Conservation (phyloP, 2,888 invertebrate genomes). For the Tetheella fluctuosa region DNA sequence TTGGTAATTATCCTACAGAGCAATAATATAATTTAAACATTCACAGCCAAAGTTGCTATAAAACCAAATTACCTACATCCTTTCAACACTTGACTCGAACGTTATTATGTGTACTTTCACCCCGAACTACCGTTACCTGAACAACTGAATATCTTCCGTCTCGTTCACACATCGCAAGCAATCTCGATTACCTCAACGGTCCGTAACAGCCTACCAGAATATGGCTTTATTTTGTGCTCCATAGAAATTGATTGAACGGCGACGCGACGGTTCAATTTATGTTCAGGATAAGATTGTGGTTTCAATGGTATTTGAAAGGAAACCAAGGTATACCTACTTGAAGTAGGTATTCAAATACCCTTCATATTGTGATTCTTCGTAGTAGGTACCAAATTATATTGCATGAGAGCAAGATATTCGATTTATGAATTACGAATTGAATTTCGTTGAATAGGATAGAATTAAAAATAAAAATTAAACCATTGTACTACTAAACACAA, state of each 20-base stretch:
- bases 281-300: constrained; percentile 44
- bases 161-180: constrained; percentile 45
- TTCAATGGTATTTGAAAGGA: constrained; percentile 49
- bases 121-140: constrained; percentile 69
- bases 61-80: constrained; percentile 40
- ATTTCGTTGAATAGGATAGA: too few species aligned
- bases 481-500: too few species aligned
- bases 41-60: constrained; percentile 15
- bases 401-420: too few species aligned
- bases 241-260: constrained; percentile 58
- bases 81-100: constrained; percentile 45
- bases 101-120: constrained; percentile 75
- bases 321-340: constrained; percentile 35
- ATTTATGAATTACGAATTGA: too few species aligned
- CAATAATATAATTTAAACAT: not conserved
- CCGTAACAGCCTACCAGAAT: constrained; percentile 44
- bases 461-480: too few species aligned
- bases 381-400: too few species aligned
- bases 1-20: not conserved
- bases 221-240: constrained; percentile 55
- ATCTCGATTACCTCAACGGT: constrained; percentile 55
- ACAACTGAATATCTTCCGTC: constrained; percentile 51
- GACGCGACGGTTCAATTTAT: constrained; percentile 56
- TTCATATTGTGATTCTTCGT: not conserved
- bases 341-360: not conserved